Evolutionary conservation across 1,140 invertebrate species (phyloP).

Genomic region (Drosophila littoralis): DNA sequence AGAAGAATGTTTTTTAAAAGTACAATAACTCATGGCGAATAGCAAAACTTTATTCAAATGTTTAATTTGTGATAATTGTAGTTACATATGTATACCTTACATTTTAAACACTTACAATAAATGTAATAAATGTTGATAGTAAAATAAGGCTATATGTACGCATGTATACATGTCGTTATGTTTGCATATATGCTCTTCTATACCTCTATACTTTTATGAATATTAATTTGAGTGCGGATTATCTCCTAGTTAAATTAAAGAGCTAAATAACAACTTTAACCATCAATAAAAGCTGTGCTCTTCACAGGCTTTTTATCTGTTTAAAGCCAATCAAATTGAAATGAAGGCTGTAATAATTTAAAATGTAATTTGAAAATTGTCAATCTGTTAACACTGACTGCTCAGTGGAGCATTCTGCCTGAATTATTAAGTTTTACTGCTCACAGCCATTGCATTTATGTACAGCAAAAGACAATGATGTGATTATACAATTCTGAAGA

Average conservation of each 20-base stretch:
- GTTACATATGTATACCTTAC: too few species aligned
- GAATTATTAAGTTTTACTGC: not conserved
- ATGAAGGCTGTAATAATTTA: not conserved
- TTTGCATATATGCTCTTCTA: too few species aligned
- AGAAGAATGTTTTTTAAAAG: too few species aligned
- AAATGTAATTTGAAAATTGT: slow-evolving; percentile 14
- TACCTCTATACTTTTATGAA: too few species aligned
- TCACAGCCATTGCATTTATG: slow-evolving; percentile 26
- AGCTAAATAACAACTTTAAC: not conserved
- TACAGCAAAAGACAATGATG: slow-evolving; percentile 28
- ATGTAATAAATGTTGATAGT: too few species aligned
- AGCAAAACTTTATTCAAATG: too few species aligned
- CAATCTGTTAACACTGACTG: slow-evolving; percentile 8
- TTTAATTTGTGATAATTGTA: too few species aligned
- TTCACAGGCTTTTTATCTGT: not conserved
- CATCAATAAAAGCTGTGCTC: not conserved
- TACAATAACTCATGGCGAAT: too few species aligned
- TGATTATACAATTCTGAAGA: slow-evolving; percentile 42
- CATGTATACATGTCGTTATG: too few species aligned
- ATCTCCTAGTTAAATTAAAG: not conserved
- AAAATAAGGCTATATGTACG: too few species aligned
- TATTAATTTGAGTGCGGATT: too few species aligned
- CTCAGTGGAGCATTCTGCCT: not conserved
- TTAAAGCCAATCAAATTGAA: slow-evolving; percentile 11
- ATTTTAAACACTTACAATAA: too few species aligned